Conservation (phyloP, 2,797 vertebrate genomes). For the Triplophysa yarkandensis region DNA sequence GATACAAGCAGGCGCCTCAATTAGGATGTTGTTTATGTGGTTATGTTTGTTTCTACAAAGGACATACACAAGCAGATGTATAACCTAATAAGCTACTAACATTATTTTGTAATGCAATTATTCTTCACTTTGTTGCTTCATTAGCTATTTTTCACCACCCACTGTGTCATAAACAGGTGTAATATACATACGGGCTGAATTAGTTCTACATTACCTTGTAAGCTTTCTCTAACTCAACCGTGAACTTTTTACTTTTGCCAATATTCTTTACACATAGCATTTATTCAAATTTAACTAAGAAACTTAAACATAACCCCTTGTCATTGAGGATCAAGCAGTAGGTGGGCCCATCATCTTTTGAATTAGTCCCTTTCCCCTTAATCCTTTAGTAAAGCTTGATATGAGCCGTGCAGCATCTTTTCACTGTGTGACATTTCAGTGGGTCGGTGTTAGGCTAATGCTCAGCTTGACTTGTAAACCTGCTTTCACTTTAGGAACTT, state of each 20-base stretch:
- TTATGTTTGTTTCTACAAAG: background rate
- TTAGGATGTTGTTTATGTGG: background rate
- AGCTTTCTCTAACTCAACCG: background rate
- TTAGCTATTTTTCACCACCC: background rate
- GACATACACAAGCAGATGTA: background rate
- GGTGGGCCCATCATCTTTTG: background rate
- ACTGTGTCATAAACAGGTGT: background rate
- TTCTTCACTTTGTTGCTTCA: background rate
- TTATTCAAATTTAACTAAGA: too few relatives aligned
- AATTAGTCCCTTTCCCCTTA: background rate
- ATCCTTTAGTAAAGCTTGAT: background rate
- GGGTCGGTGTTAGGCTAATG: background rate
- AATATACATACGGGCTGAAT: background rate
- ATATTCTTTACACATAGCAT: too few relatives aligned
- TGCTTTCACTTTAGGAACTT: background rate
- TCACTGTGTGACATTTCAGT: constrained; percentile 2
- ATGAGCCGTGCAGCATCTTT: background rate
- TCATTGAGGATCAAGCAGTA: background rate
- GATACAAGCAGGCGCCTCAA: background rate
- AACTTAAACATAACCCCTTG: background rate
- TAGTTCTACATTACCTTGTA: background rate
- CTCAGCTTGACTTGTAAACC: constrained; percentile 4
- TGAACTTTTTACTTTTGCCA: too few relatives aligned
- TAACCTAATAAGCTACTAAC: background rate
- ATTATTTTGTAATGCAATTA: background rate